Evolutionary conservation across 53 echinoderm and acorn worm genomes (phyloP).

Genomic region (Holothuria scabra): DNA sequence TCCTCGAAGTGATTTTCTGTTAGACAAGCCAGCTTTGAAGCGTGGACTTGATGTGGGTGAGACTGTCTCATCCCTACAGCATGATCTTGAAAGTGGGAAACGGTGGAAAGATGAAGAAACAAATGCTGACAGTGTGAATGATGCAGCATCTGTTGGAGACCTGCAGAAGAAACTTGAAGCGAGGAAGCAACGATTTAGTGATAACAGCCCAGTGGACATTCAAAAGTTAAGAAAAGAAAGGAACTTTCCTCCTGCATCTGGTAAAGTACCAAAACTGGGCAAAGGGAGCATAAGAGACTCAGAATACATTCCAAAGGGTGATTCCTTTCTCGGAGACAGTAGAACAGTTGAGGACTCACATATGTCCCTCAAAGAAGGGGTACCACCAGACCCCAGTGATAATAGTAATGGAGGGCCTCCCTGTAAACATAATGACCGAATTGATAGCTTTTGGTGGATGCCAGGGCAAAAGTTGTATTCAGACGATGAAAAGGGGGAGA

Average conservation of each 20-base stretch:
- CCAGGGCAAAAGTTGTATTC: slow-evolving; percentile 37
- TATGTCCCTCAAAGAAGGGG: slow-evolving; percentile 1
- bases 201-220: slow-evolving; percentile 84
- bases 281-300: slow-evolving; percentile 64
- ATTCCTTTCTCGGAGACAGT: slow-evolving; percentile 70
- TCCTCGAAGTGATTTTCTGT: slow-evolving; percentile 45
- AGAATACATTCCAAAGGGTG: slow-evolving; percentile 76
- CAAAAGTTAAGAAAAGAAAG: slow-evolving; percentile 77
- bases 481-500: slow-evolving; percentile 24
- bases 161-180: slow-evolving; percentile 81
- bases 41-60: slow-evolving; percentile 10
- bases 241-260: slow-evolving; percentile 62
- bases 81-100: slow-evolving; percentile 17
- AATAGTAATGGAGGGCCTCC: not conserved
- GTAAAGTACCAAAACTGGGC: slow-evolving; percentile 73
- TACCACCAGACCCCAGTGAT: not conserved
- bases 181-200: slow-evolving; percentile 83
- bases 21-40: slow-evolving; percentile 21
- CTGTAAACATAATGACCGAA: slow-evolving; percentile 37
- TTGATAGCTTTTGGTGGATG: slow-evolving; percentile 51
- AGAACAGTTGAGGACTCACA: slow-evolving; percentile 79
- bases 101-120: slow-evolving; percentile 28
- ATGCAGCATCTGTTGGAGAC: slow-evolving; percentile 58
- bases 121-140: slow-evolving; percentile 3
- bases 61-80: not conserved